Percentiles rank a stretch among this genome's conserved stretches.
These are phyloP conservation scores for Oxyura jamaicensis DNA, from an alignment of 2,113 vertebrate genomes.

Conservation along the genomic window DNA sequence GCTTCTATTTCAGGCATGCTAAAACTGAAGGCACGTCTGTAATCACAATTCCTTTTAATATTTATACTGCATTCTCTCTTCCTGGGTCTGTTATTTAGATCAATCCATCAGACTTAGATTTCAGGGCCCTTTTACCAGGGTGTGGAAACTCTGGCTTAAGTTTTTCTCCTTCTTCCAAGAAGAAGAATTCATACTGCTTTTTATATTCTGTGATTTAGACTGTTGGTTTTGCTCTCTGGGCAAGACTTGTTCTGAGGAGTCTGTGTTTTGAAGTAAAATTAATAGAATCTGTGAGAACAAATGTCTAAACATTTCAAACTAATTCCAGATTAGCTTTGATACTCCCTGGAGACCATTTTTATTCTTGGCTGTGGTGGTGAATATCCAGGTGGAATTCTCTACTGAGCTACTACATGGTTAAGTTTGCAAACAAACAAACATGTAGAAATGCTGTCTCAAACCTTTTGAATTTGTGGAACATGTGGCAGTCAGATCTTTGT, in stretches of 20 bases:
- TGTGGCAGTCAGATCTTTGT: not conserved
- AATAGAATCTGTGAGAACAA: not conserved
- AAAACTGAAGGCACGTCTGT: not conserved
- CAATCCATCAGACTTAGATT: not conserved
- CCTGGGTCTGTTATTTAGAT: not conserved
- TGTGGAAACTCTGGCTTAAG: not conserved
- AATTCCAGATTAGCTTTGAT: not conserved
- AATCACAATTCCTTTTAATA: conserved; percentile 1
- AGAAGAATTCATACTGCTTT: not conserved
- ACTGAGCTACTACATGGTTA: not conserved
- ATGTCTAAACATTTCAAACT: not conserved
- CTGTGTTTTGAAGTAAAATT: not conserved
- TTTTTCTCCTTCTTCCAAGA: not conserved
- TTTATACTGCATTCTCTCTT: not conserved
- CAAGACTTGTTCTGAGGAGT: not conserved
- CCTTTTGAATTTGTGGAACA: not conserved
- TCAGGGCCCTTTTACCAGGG: not conserved
- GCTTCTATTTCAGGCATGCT: not conserved
- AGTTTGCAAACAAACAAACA: not conserved
- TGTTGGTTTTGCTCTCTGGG: not conserved
- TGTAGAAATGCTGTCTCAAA: not conserved
- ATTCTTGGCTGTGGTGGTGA: not conserved
- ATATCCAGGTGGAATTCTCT: not conserved
- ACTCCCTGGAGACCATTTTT: not conserved
- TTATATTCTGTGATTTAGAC: not conserved